phyloP scores from a whole-genome alignment of 2,113 vertebrate species.

The Pollachius pollachius region DNA sequence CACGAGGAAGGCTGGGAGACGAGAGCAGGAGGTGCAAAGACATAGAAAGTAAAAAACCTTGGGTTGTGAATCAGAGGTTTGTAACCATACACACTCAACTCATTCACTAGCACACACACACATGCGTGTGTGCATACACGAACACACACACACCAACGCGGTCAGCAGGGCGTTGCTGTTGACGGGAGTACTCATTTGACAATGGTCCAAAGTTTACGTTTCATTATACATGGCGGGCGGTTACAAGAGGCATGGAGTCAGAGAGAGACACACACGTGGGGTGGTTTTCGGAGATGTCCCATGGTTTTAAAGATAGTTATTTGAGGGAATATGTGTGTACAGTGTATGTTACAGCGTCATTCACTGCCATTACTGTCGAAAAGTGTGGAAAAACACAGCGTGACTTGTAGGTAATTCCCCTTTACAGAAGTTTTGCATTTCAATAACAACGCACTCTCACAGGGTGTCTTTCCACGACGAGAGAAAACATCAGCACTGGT shows the following conservation, averaged over 20 bases:
- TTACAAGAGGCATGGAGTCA: not conserved
- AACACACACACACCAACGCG: constrained; percentile 10
- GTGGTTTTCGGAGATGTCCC: no score
- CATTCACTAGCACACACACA: not conserved
- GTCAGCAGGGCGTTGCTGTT: constrained; percentile 11
- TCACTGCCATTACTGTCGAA: no score
- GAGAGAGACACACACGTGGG: not conserved
- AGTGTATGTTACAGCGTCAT: no score
- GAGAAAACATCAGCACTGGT: no score
- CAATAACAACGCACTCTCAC: constrained; percentile 32
- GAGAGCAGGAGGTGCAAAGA: no score
- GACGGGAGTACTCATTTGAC: constrained; percentile 48
- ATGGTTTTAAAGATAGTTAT: no score
- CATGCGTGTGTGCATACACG: not conserved
- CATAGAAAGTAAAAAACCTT: no score
- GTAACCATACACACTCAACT: not conserved
- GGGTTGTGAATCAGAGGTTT: constrained; percentile 28
- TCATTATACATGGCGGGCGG: constrained; percentile 52
- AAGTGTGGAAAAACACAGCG: no score
- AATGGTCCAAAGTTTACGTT: constrained; percentile 71
- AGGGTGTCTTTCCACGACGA: not conserved
- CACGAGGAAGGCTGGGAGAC: no score
- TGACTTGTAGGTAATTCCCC: no score
- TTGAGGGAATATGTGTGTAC: no score
- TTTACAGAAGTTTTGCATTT: no score